phyloP scores from a whole-genome alignment of 2,888 invertebrate species.

The Meandrusa payeni region DNA sequence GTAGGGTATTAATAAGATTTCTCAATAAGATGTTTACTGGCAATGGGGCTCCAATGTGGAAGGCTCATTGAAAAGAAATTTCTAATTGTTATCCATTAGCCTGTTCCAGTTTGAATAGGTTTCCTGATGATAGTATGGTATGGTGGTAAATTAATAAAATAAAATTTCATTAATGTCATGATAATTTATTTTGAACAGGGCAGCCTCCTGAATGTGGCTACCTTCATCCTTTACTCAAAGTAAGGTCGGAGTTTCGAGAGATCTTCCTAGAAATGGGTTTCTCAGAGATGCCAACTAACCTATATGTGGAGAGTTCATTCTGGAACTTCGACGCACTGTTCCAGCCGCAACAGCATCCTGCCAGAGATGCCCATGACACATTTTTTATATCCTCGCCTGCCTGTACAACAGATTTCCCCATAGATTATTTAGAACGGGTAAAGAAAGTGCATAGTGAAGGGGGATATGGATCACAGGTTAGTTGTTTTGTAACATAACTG shows the following conservation, averaged over 20 bases:
- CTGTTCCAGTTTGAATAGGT: no score
- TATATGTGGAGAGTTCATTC: conserved; percentile 98
- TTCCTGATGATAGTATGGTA: no score
- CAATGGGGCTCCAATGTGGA: no score
- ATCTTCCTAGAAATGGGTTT: conserved; percentile 99
- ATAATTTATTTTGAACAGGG: conserved; percentile 64
- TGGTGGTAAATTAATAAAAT: neutral
- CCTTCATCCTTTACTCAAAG: conserved; percentile 97
- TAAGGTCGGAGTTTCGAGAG: conserved; percentile 95
- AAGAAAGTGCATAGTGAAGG: conserved; percentile 94
- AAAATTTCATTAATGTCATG: neutral
- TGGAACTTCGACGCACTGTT: conserved; percentile 99
- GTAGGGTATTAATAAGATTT: no score
- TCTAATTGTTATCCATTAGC: no score
- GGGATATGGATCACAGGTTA: conserved; percentile 93
- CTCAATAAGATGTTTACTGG: no score
- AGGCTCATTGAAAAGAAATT: no score
- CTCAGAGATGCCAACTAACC: conserved; percentile 98
- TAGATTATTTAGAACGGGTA: conserved; percentile 93
- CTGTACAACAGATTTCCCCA: conserved; percentile 86
- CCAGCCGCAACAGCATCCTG: conserved; percentile 99
- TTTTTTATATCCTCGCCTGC: conserved; percentile 94
- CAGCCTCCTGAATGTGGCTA: conserved; percentile 91
- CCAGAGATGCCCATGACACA: conserved; percentile 99
- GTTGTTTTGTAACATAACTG: conserved; percentile 14